Conservation (phyloP, 2,888 invertebrate genomes). For the Microlaimidae sp. region DNA sequence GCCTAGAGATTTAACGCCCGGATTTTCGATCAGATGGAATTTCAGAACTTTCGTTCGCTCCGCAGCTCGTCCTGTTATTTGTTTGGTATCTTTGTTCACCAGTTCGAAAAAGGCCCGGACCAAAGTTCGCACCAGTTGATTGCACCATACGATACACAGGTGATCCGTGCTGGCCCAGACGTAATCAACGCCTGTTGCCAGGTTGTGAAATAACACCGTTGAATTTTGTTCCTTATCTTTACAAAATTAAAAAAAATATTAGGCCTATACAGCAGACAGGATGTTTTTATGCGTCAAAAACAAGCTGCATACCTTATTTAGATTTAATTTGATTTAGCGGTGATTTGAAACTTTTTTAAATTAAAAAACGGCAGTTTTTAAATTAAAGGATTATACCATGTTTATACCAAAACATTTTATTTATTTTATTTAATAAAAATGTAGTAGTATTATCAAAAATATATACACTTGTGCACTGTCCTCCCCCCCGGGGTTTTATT, state of each 20-base stretch:
- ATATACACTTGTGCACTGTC: too few species aligned
- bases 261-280: not conserved
- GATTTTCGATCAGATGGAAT: too few species aligned
- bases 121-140: slow-evolving; percentile 23
- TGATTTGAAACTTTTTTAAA: too few species aligned
- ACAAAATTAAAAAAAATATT: not conserved
- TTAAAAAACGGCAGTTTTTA: too few species aligned
- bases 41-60: not conserved
- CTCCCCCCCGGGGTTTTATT: too few species aligned
- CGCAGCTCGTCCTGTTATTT: not conserved
- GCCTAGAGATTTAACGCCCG: not conserved
- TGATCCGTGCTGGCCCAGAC: slow-evolving; percentile 31
- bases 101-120: not conserved
- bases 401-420: too few species aligned
- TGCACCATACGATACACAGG: slow-evolving; percentile 34
- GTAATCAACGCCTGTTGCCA: slow-evolving; percentile 17
- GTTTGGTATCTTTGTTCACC: not conserved
- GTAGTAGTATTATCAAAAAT: too few species aligned
- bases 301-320: too few species aligned
- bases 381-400: too few species aligned
- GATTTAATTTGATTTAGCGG: too few species aligned
- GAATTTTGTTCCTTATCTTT: not conserved
- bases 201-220: too few species aligned
- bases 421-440: too few species aligned
- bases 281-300: not conserved